These are phyloP conservation scores for Coenobita brevimanus DNA, from an alignment of 1,140 invertebrate genomes.

Conservation along the genomic window DNA sequence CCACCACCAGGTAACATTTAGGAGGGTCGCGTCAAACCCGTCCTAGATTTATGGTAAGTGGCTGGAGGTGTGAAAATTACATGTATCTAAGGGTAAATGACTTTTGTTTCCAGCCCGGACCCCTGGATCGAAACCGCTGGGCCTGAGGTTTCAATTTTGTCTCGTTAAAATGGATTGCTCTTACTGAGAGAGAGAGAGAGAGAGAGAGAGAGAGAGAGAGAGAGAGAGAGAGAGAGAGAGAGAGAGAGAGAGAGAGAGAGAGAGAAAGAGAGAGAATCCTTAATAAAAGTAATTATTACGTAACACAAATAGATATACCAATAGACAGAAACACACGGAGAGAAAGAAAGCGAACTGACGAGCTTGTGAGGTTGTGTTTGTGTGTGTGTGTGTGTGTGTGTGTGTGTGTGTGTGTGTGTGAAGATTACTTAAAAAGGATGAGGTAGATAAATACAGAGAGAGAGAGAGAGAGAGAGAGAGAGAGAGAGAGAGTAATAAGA, in stretches of 20 bases:
- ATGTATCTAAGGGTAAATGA: constrained; percentile 48
- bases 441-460: not conserved
- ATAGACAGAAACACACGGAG: not conserved
- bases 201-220: constrained; percentile 13
- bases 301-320: not conserved
- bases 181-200: not conserved
- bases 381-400: not conserved
- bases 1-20: constrained; percentile 20
- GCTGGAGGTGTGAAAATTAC: constrained; percentile 44
- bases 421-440: not conserved
- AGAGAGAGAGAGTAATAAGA: not conserved
- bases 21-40: constrained; percentile 29
- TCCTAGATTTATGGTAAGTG: constrained; percentile 34
- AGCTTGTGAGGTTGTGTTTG: not conserved
- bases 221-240: not conserved
- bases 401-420: not conserved
- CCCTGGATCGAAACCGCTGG: not conserved
- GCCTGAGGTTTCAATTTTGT: constrained; percentile 37
- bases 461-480: not conserved
- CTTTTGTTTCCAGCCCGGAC: constrained; percentile 35
- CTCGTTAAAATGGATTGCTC: not conserved
- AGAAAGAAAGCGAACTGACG: not conserved
- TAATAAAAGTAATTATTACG: not conserved
- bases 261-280: not conserved
- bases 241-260: constrained; percentile 15